Conservation (phyloP, 2,113 vertebrate species). For the Scomber japonicus region DNA sequence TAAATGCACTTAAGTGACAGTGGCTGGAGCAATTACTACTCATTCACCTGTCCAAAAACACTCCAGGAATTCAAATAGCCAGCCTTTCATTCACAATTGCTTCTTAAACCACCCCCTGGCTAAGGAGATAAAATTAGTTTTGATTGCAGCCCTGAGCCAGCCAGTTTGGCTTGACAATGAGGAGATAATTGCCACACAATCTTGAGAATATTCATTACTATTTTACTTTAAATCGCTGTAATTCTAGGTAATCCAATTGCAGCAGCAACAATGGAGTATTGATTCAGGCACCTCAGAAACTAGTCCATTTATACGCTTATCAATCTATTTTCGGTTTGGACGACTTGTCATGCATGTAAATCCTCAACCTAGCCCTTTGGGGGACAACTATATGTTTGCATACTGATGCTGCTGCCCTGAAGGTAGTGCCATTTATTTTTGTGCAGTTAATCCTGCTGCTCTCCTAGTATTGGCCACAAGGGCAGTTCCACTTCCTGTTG, state of each 20-base stretch:
- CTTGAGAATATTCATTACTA: background rate
- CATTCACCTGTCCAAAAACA: background rate
- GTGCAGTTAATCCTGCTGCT: conserved; percentile 49
- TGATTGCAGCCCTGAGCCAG: background rate
- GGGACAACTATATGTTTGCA: conserved; percentile 14
- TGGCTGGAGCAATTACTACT: background rate
- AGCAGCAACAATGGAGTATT: background rate
- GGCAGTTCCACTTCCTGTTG: conserved; percentile 43
- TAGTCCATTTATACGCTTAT: background rate
- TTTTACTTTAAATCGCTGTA: background rate
- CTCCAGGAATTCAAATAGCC: conserved; percentile 1
- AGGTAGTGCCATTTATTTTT: conserved; percentile 44
- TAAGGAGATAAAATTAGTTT: background rate
- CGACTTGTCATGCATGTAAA: background rate
- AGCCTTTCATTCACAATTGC: background rate
- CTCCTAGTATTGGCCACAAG: conserved; percentile 1
- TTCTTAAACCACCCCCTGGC: background rate
- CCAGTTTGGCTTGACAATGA: background rate
- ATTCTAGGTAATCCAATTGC: conserved; percentile 4
- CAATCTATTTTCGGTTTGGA: background rate
- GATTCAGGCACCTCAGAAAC: background rate
- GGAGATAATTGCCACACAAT: background rate
- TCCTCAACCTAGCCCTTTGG: background rate
- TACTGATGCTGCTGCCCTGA: background rate
- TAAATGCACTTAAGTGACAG: background rate